phyloP scores from a whole-genome alignment of 2,888 invertebrate genomes.

The Lepas anatifera region DNA sequence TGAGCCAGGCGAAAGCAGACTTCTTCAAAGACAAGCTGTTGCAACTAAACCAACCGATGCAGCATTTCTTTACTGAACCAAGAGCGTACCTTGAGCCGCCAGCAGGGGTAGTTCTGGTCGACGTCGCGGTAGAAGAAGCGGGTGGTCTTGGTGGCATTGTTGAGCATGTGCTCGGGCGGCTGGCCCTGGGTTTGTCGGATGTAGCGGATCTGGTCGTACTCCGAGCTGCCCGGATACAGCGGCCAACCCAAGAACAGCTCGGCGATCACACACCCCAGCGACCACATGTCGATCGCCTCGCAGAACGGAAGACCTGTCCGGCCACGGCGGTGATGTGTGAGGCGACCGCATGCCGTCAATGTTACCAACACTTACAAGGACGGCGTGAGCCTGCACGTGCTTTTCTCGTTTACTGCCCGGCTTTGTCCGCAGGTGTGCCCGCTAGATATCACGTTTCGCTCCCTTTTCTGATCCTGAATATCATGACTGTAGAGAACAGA shows the following conservation, averaged over 20 bases:
- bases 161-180: slow-evolving; percentile 96
- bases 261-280: slow-evolving; percentile 96
- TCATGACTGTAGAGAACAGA: no score
- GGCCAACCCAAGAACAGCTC: slow-evolving; percentile 99
- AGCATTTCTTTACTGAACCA: no score
- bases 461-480: no score
- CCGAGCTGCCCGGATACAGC: slow-evolving; percentile 95
- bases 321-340: background rate
- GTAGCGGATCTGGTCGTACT: slow-evolving; percentile 96
- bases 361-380: no score
- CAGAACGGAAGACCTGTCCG: slow-evolving; percentile 78
- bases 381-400: no score
- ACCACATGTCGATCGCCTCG: slow-evolving; percentile 99
- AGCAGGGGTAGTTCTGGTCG: slow-evolving; percentile 58
- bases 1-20: no score
- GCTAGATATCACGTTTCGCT: no score
- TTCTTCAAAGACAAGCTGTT: no score
- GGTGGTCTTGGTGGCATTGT: slow-evolving; percentile 91
- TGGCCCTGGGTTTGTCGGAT: slow-evolving; percentile 94
- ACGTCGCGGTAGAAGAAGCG: slow-evolving; percentile 97
- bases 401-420: no score
- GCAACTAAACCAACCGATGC: no score
- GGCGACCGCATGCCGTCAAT: no score
- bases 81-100: slow-evolving; percentile 46
- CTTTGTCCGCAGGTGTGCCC: no score